Percentiles rank a stretch among this genome's conserved stretches.
Evolutionary conservation across 2,888 invertebrate genomes (phyloP).

Genomic region (Tipula vernalis): DNA sequence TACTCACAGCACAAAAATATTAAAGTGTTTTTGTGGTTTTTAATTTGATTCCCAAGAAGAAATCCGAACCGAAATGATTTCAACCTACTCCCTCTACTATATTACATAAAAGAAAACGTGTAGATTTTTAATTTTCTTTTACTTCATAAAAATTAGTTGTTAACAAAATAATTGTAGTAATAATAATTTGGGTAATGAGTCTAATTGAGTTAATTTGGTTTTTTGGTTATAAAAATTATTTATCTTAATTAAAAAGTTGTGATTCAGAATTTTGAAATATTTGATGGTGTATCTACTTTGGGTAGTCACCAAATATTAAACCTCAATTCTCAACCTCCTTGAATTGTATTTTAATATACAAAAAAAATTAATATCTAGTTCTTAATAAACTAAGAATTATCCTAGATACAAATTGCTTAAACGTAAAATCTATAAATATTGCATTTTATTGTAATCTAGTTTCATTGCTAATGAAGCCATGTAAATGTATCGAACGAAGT

Average conservation of each 20-base stretch:
- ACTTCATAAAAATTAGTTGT: neutral
- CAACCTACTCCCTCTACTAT: neutral
- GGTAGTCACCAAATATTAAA: no score
- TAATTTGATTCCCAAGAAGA: neutral
- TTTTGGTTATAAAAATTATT: neutral
- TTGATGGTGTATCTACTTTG: no score
- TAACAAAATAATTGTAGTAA: neutral
- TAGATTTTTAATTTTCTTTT: neutral
- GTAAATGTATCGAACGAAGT: neutral
- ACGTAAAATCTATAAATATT: neutral
- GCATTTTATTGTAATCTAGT: neutral
- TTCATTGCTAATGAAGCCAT: neutral
- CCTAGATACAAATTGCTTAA: neutral
- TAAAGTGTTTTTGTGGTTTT: neutral
- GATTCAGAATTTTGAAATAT: no score
- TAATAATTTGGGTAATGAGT: neutral
- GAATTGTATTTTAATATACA: neutral
- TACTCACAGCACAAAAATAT: neutral
- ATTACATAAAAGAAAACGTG: neutral
- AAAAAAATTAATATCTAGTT: neutral
- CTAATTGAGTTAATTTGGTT: neutral
- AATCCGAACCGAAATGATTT: neutral
- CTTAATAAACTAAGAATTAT: neutral
- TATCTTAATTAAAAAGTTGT: neutral
- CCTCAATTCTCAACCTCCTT: no score